Evolutionary conservation across 2,797 vertebrate genomes (phyloP).

Genomic region (Furcifer pardalis): DNA sequence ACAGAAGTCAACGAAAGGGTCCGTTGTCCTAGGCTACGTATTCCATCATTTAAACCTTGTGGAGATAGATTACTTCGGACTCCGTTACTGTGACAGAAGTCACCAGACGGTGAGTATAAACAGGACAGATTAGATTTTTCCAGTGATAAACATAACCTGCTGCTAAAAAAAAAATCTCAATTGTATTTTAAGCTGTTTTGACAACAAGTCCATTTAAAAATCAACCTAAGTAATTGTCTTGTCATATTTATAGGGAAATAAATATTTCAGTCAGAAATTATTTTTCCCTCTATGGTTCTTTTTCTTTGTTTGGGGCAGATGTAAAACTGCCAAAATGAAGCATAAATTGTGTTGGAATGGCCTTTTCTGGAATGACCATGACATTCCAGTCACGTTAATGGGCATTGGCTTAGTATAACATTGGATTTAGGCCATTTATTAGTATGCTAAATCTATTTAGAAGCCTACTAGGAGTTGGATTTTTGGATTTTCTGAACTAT

Average conservation of each 20-base stretch:
- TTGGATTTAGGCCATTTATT: no score
- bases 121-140: constrained; percentile 20
- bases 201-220: neutral
- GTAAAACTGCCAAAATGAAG: no score
- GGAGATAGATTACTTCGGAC: constrained; percentile 90
- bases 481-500: no score
- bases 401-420: no score
- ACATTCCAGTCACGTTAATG: neutral
- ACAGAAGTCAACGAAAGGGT: constrained; percentile 89
- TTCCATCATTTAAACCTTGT: constrained; percentile 87
- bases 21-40: constrained; percentile 85
- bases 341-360: neutral
- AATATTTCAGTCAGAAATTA: constrained; percentile 16
- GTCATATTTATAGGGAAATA: neutral
- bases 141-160: constrained; percentile 31
- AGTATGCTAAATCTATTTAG: no score
- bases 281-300: neutral
- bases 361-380: neutral
- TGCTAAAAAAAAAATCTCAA: neutral
- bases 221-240: neutral
- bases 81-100: constrained; percentile 88
- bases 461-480: no score
- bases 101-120: constrained; percentile 88
- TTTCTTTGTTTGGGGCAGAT: no score
- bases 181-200: constrained; percentile 13